Evolutionary conservation across 2,888 invertebrate genomes (phyloP).

Genomic region (Clanis bilineata): DNA sequence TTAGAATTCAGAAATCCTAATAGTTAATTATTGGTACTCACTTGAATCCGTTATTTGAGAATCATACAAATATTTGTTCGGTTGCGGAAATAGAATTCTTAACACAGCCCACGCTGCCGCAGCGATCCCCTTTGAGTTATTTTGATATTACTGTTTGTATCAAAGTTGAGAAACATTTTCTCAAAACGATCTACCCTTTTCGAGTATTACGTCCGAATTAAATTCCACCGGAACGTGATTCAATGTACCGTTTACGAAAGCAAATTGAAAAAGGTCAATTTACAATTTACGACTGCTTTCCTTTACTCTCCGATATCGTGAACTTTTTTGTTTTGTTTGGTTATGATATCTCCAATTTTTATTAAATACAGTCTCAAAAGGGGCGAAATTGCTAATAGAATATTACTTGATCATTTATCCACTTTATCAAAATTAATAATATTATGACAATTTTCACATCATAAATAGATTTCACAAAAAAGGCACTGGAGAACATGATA

Average conservation of each 20-base stretch:
- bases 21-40: too few relatives aligned
- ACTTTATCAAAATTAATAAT: too few relatives aligned
- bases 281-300: slow-evolving; percentile 22
- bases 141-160: not conserved
- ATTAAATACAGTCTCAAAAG: too few relatives aligned
- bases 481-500: too few relatives aligned
- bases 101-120: not conserved
- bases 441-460: too few relatives aligned
- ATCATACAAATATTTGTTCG: not conserved
- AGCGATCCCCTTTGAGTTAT: not conserved
- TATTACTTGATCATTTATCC: too few relatives aligned
- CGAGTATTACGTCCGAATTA: slow-evolving; percentile 36
- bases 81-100: not conserved
- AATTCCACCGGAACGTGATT: slow-evolving; percentile 38
- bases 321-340: too few relatives aligned
- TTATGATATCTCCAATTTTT: not conserved
- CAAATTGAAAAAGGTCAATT: slow-evolving; percentile 33
- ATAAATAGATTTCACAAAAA: too few relatives aligned
- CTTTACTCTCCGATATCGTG: not conserved
- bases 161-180: slow-evolving; percentile 15
- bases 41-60: not conserved
- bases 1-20: too few relatives aligned
- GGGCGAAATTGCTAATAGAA: too few relatives aligned
- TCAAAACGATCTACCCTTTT: slow-evolving; percentile 28
- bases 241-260: slow-evolving; percentile 41